Conservation (phyloP, 2,113 vertebrate genomes). For the Labeo rohita region DNA sequence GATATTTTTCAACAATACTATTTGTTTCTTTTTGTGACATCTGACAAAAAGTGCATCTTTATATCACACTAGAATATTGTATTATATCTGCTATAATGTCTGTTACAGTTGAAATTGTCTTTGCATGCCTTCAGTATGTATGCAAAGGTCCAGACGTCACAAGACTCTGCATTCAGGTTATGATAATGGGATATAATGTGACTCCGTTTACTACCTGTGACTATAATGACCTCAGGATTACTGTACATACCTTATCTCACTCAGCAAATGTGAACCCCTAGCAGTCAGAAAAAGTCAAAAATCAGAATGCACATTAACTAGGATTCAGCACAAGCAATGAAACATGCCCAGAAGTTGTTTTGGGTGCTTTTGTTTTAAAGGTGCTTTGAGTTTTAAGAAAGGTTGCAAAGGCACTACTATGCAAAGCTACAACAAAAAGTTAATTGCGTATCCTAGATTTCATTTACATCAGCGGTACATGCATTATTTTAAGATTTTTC, state of each 20-base stretch:
- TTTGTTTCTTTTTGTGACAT: neutral
- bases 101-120: neutral
- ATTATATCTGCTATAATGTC: neutral
- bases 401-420: slow-evolving; percentile 25
- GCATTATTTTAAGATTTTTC: neutral
- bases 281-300: neutral
- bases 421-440: slow-evolving; percentile 23
- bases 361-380: slow-evolving; percentile 18
- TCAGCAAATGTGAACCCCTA: slow-evolving; percentile 32
- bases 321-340: neutral
- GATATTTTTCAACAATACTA: neutral
- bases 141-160: neutral
- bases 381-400: neutral
- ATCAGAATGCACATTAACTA: slow-evolving; percentile 6
- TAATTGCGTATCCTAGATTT: neutral
- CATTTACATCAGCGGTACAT: slow-evolving; percentile 26
- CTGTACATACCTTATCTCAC: neutral
- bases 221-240: slow-evolving; percentile 43
- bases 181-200: slow-evolving; percentile 27
- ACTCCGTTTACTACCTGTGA: slow-evolving; percentile 32
- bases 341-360: neutral
- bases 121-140: neutral
- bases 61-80: neutral
- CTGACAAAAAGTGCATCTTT: slow-evolving; percentile 2
- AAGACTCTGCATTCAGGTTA: neutral